A percentile compares a stretch with the other conserved stretches of the same genome.
phyloP scores from a whole-genome alignment of 35 echinoderm and acorn worm species.

The Patiria miniata region DNA sequence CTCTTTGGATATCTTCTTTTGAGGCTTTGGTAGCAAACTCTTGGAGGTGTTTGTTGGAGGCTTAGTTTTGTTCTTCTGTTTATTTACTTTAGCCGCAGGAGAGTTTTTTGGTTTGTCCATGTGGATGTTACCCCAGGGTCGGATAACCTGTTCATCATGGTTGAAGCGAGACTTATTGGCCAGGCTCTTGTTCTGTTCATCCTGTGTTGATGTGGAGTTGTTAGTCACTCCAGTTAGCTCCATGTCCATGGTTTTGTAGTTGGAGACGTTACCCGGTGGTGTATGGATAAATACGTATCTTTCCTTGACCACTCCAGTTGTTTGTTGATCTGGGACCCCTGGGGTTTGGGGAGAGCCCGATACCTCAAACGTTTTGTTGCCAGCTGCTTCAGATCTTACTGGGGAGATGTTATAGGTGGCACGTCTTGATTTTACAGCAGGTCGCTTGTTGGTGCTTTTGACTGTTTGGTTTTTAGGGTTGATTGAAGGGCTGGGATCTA shows the following conservation, averaged over 20 bases:
- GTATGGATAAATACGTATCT: slow-evolving; percentile 2
- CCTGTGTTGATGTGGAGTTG: not conserved
- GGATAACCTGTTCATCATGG: not conserved
- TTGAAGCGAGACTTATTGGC: not conserved
- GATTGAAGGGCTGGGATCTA: not conserved
- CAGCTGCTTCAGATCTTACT: not conserved
- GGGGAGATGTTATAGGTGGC: not conserved
- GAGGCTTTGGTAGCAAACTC: not conserved
- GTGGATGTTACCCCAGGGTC: slow-evolving; percentile 4
- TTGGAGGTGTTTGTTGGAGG: not conserved
- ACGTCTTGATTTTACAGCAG: not conserved
- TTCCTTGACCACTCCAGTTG: not conserved
- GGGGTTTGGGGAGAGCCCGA: too few relatives aligned
- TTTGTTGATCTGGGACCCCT: not conserved
- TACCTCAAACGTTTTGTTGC: too few relatives aligned
- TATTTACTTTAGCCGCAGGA: not conserved
- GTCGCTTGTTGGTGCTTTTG: not conserved
- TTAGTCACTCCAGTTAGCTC: not conserved
- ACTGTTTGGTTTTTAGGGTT: not conserved
- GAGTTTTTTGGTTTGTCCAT: not conserved
- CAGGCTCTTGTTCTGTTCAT: not conserved
- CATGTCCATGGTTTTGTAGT: not conserved
- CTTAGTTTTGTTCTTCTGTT: not conserved
- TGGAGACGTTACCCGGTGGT: not conserved
- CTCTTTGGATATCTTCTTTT: not conserved